These are phyloP conservation scores for Hymenochirus boettgeri DNA, from an alignment of 2,113 vertebrate species.

Conservation along the genomic window DNA sequence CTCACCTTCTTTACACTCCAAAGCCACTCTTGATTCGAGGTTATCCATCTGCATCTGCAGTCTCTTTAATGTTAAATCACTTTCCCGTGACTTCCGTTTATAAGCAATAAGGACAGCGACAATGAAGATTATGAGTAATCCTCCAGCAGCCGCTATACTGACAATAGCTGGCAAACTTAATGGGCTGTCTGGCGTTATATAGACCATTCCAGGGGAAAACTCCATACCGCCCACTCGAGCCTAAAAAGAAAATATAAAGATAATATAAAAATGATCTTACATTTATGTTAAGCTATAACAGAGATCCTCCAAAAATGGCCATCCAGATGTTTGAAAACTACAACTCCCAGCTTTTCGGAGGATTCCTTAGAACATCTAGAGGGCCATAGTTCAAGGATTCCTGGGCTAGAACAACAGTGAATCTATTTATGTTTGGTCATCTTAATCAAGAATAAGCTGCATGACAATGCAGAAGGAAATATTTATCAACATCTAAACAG, in stretches of 20 bases:
- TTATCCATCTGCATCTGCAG: slow-evolving; percentile 99
- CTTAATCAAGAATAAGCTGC: no score
- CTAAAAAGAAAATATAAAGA: slow-evolving; percentile 54
- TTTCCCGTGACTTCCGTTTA: slow-evolving; percentile 94
- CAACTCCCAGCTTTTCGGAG: no score
- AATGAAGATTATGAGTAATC: slow-evolving; percentile 91
- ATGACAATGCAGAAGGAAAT: no score
- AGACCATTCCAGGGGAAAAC: slow-evolving; percentile 91
- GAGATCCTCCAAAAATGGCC: no score
- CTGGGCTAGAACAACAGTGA: no score
- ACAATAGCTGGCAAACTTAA: slow-evolving; percentile 95
- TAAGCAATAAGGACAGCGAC: slow-evolving; percentile 95
- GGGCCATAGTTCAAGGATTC: no score
- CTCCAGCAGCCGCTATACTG: slow-evolving; percentile 87
- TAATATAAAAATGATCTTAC: no score
- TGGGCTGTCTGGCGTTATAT: slow-evolving; percentile 93
- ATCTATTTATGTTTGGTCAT: no score
- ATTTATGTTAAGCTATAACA: no score
- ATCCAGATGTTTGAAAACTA: no score
- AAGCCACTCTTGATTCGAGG: slow-evolving; percentile 93
- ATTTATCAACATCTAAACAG: no score
- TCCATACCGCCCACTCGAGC: slow-evolving; percentile 93
- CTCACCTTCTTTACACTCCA: slow-evolving; percentile 97
- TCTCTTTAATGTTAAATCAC: slow-evolving; percentile 91
- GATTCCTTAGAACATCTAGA: no score